phyloP scores from a whole-genome alignment of 2,888 invertebrate species.

The Yponomeuta evonymella region DNA sequence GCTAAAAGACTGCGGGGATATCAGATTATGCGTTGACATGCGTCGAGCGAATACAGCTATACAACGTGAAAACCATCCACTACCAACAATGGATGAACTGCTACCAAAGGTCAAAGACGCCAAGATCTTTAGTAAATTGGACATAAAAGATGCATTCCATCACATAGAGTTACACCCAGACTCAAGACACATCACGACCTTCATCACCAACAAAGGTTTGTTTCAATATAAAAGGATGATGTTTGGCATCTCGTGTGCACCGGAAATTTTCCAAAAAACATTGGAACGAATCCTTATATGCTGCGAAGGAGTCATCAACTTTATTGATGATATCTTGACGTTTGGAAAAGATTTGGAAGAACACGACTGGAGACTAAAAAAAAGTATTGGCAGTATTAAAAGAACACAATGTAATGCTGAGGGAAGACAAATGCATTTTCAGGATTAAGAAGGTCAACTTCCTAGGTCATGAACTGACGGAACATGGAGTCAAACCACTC shows the following conservation, averaged over 20 bases:
- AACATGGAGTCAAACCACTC: conserved; percentile 16
- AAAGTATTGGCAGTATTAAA: conserved; percentile 12
- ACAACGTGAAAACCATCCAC: conserved; percentile 24
- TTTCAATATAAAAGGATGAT: conserved; percentile 38
- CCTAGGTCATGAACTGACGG: conserved; percentile 18
- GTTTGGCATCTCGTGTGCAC: conserved; percentile 39
- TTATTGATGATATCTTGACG: conserved; percentile 16
- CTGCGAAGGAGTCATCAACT: conserved; percentile 21
- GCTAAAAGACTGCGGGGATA: conserved; percentile 19
- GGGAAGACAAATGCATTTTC: conserved; percentile 7
- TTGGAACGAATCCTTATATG: conserved; percentile 23
- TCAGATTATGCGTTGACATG: conserved; percentile 21
- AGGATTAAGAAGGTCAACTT: conserved; percentile 10
- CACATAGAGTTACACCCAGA: conserved; percentile 36
- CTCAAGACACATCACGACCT: conserved; percentile 40
- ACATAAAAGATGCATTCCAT: conserved; percentile 20
- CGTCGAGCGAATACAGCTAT: conserved; percentile 40
- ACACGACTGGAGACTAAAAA: conserved; percentile 16
- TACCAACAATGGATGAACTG: conserved; percentile 25
- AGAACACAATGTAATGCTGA: conserved; percentile 9
- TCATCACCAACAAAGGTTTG: conserved; percentile 37
- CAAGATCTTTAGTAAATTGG: conserved; percentile 21
- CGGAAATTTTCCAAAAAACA: conserved; percentile 29
- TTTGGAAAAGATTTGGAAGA: conserved; percentile 3
- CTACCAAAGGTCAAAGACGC: conserved; percentile 22